These are phyloP conservation scores for Limosa lapponica DNA, from an alignment of 2,797 vertebrate species.

Conservation along the genomic window DNA sequence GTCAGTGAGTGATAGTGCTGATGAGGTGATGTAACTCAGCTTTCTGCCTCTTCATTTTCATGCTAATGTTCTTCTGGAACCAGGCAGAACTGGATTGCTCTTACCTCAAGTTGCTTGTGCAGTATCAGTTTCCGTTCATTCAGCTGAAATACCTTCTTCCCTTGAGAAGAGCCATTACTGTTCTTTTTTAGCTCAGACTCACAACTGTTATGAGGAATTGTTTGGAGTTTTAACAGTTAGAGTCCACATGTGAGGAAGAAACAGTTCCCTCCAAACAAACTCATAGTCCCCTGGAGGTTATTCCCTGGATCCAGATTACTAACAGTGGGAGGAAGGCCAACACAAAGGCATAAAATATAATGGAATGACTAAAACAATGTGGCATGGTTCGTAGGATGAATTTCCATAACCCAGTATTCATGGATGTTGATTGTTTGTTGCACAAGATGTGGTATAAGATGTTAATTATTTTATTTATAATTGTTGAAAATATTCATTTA, in stretches of 20 bases:
- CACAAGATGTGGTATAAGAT: constrained; percentile 36
- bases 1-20: not conserved
- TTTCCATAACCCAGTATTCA: constrained; percentile 25
- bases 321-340: constrained; percentile 41
- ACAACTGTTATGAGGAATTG: not conserved
- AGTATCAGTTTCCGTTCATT: constrained; percentile 5
- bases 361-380: constrained; percentile 51
- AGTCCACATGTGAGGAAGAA: constrained; percentile 30
- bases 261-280: constrained; percentile 22
- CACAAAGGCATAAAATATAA: constrained; percentile 51
- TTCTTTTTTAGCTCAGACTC: not conserved
- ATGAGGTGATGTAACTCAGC: constrained; percentile 17
- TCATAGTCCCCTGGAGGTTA: constrained; percentile 25
- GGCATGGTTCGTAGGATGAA: not conserved
- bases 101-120: not conserved
- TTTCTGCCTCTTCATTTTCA: not conserved
- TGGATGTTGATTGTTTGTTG: constrained; percentile 17
- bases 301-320: constrained; percentile 37
- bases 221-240: constrained; percentile 20
- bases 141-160: constrained; percentile 31
- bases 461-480: constrained; percentile 46
- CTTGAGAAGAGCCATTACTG: not conserved
- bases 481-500: constrained; percentile 61
- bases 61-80: not conserved
- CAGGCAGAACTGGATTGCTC: not conserved